phyloP scores from a whole-genome alignment of 2,113 vertebrate genomes.

The Clarias macrocephalus region DNA sequence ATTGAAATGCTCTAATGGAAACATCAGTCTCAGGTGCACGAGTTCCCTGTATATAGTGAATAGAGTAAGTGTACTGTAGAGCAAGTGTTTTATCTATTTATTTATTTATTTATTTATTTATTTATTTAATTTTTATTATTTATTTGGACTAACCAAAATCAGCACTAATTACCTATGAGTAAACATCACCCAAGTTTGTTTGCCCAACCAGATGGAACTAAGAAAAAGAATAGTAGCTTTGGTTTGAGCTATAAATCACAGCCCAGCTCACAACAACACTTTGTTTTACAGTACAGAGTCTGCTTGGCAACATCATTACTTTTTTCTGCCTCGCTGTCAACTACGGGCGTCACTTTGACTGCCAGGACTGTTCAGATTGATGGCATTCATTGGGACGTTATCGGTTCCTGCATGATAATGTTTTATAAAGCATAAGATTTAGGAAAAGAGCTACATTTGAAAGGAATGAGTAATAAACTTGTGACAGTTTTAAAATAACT shows the following conservation, averaged over 20 bases:
- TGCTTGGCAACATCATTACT: neutral
- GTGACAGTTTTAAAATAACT: conserved; percentile 29
- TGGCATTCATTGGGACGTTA: neutral
- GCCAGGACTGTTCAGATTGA: conserved; percentile 22
- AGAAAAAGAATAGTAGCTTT: conserved; percentile 20
- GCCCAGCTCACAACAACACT: neutral
- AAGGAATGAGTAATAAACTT: conserved; percentile 12
- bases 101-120: no score
- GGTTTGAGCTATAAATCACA: conserved; percentile 7
- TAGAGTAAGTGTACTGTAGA: neutral
- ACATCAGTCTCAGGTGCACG: neutral
- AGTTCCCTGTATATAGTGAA: neutral
- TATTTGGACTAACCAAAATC: conserved; percentile 31
- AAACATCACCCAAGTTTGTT: conserved; percentile 30
- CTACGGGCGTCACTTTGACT: neutral
- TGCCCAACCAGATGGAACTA: conserved; percentile 39
- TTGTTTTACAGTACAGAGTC: neutral
- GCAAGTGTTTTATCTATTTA: conserved; percentile 1
- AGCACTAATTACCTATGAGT: conserved; percentile 31
- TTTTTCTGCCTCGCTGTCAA: neutral
- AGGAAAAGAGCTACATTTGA: neutral
- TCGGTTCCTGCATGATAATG: neutral
- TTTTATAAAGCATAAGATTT: conserved; percentile 8
- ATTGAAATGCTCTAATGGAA: conserved; percentile 18
- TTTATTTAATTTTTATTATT: no score